Conservation (phyloP, 2,888 invertebrate species). For the Hesperia comma region DNA sequence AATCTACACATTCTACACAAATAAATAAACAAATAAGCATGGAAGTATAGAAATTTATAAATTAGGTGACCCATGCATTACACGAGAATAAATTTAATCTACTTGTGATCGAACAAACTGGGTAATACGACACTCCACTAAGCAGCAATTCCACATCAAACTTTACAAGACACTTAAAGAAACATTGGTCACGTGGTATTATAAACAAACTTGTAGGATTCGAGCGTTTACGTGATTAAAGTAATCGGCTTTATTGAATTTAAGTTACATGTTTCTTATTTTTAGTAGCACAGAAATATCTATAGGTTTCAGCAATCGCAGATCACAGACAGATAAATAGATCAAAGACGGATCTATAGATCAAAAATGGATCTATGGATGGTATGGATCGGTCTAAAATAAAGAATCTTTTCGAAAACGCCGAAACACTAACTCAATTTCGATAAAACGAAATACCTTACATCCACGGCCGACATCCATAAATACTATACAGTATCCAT, state of each 20-base stretch:
- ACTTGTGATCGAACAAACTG: slow-evolving; percentile 23
- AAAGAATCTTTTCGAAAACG: background rate
- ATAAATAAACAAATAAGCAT: slow-evolving; percentile 10
- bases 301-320: background rate
- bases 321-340: background rate
- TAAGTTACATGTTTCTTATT: background rate
- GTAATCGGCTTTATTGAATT: background rate
- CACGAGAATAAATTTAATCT: slow-evolving; percentile 9
- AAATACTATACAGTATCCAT: slow-evolving; percentile 55
- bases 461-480: slow-evolving; percentile 41
- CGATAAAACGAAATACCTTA: background rate
- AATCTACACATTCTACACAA: slow-evolving; percentile 4
- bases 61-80: slow-evolving; percentile 10
- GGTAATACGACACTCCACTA: slow-evolving; percentile 49
- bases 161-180: slow-evolving; percentile 43
- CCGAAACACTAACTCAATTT: background rate
- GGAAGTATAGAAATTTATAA: slow-evolving; percentile 14
- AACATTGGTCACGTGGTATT: slow-evolving; percentile 61
- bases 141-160: slow-evolving; percentile 70
- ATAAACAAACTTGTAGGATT: slow-evolving; percentile 53
- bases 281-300: background rate
- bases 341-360: background rate
- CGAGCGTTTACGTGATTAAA: background rate
- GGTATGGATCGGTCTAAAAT: too few relatives aligned
- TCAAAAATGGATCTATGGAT: background rate